Conservation (phyloP, 2,888 invertebrate species). For the Gryllus longicercus region DNA sequence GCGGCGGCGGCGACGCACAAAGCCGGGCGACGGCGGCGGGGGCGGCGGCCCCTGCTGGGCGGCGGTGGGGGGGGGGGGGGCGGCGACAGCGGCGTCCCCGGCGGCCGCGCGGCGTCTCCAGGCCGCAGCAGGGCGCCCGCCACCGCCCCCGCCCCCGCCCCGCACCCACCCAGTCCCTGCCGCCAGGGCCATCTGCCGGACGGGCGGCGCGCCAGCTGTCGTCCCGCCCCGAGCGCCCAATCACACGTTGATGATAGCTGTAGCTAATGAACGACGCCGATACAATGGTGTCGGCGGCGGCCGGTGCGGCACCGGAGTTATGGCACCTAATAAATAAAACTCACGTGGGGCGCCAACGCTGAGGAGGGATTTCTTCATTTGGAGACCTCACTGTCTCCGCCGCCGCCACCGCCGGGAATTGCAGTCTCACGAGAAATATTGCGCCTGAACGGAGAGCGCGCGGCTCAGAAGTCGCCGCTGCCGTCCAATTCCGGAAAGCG, state of each 20-base stretch:
- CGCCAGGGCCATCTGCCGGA: not conserved
- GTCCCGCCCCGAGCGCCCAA: conserved; percentile 17
- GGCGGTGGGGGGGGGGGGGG: not conserved
- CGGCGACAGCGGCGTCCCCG: conserved; percentile 23
- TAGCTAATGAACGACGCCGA: conserved; percentile 17
- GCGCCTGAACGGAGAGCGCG: not conserved
- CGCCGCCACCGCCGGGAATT: not conserved
- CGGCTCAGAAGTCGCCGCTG: not conserved
- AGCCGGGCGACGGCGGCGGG: not conserved
- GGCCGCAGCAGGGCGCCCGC: conserved; percentile 12
- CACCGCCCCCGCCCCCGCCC: not conserved
- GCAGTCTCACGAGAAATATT: not conserved
- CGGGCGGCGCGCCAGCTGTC: conserved; percentile 1
- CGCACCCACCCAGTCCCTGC: not conserved
- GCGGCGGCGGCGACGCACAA: not conserved
- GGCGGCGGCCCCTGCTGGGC: not conserved
- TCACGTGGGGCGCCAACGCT: not conserved
- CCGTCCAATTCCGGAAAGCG: not conserved
- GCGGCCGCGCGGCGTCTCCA: conserved; percentile 22
- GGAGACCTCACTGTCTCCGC: not conserved
- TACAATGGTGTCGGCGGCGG: conserved; percentile 6
- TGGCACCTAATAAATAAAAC: conserved; percentile 6
- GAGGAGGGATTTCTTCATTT: not conserved
- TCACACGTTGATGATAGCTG: conserved; percentile 17
- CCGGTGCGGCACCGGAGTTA: conserved; percentile 6